A percentile compares a stretch with the other conserved stretches of the same genome.
Conservation (phyloP, 2,888 invertebrate species). For the Stictocephala bisonia region DNA sequence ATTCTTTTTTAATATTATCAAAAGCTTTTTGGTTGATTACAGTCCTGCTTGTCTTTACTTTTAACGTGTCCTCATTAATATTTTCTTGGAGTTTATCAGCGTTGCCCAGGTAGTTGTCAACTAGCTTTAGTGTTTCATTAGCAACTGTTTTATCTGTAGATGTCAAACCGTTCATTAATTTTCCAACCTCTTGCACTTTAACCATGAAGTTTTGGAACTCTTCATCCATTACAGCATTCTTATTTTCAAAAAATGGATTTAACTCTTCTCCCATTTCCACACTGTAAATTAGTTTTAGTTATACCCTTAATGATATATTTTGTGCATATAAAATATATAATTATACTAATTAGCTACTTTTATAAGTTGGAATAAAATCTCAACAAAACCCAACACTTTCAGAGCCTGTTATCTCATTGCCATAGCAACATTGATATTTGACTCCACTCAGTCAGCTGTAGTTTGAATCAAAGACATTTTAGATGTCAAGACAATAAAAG, state of each 20-base stretch:
- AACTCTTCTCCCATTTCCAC: neutral
- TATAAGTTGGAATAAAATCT: no score
- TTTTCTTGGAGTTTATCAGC: neutral
- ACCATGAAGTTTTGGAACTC: constrained; percentile 29
- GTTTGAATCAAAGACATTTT: no score
- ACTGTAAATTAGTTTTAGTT: no score
- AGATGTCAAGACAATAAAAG: no score
- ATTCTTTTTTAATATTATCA: neutral
- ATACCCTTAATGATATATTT: no score
- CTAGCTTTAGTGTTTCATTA: neutral
- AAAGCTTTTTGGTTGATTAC: constrained; percentile 32
- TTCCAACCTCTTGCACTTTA: constrained; percentile 21
- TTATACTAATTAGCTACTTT: no score
- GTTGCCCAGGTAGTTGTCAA: constrained; percentile 25
- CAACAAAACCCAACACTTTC: no score
- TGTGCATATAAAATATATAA: no score
- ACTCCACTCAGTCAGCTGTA: no score
- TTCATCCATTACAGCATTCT: constrained; percentile 1
- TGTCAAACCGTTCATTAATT: neutral
- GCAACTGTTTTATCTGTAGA: constrained; percentile 18
- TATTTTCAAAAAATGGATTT: neutral
- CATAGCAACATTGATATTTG: neutral
- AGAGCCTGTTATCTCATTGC: neutral
- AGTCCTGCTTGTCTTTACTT: constrained; percentile 17
- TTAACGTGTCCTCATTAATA: constrained; percentile 11